Evolutionary conservation across 2,888 invertebrate species (phyloP), one percentile per base, ranked within the genome.

Genomic region (Chironomus riparius): DNA sequence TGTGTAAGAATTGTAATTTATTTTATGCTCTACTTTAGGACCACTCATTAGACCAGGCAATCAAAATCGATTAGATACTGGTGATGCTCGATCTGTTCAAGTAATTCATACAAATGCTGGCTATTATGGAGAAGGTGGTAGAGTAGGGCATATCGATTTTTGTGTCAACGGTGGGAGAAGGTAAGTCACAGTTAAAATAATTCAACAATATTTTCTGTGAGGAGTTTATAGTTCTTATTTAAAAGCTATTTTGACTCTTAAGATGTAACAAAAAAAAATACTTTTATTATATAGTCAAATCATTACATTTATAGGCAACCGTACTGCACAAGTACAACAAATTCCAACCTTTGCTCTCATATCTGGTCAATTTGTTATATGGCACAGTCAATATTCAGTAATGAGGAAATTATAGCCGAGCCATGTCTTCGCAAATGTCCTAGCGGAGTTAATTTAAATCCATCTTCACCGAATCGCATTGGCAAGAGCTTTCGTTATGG

Each of bases 301-400:
- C 18, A 22, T 18, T 6, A n/a, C 65, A 65, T 18, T 24, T 24
- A 22, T 38, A 72, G 72, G n/a, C 92, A 92, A 81, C 92, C 92
- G 0, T 92, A 88, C 81, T 93, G 93, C 81, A 88, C 89, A 79
- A 88, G 89, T 79, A 89, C 89, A 3, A 87, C 88, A 3, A 90
- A 91, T 81, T 88, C 87, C 78, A 90, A 91, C 72, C 84, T 93
- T 0, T 93, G 92, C 84, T 92, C 92, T 81, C 92, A 93, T 83
- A 90, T 92, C 79, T 91, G 92, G 90, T 87, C 90, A 4, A 88
- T 92, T 78, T 93, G 92, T 82, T 92, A 90, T 83, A 89, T 92
- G 86, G 92, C 92, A 0, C 91, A 92, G 83, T 91, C 91, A 79
- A 83, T 93, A 80, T 88, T 90, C 82, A 85, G 86, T 0, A 80